Evolutionary conservation across 2,113 vertebrate genomes (phyloP).

Genomic region (Campylomormyrus numenius): DNA sequence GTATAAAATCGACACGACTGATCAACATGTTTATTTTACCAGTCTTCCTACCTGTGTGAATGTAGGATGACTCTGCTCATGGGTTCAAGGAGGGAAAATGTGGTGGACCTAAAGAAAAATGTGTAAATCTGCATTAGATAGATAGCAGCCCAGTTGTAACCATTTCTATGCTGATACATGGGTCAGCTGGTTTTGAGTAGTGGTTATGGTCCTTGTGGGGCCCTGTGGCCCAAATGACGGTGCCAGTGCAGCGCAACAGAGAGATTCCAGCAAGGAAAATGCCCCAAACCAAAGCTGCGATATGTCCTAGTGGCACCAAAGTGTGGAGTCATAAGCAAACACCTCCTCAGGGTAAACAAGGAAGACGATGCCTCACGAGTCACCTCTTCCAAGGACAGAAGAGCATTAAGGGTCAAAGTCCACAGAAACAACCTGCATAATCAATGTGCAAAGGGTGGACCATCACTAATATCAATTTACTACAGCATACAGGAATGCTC

Average conservation of each 20-base stretch:
- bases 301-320: background rate
- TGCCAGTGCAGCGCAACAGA: background rate
- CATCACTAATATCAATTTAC: background rate
- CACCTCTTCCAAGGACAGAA: background rate
- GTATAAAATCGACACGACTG: background rate
- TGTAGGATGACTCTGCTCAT: constrained; percentile 3
- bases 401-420: background rate
- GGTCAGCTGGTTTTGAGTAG: background rate
- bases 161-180: background rate
- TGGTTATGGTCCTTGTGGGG: background rate
- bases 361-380: background rate
- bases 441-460: background rate
- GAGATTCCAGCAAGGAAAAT: background rate
- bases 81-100: background rate
- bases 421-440: background rate
- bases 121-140: background rate
- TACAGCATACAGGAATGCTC: background rate
- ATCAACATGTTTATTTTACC: background rate
- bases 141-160: background rate
- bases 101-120: background rate
- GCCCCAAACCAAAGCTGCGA: background rate
- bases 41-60: background rate
- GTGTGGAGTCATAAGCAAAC: background rate
- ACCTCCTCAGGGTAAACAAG: background rate
- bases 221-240: background rate